These are phyloP conservation scores for Diarsia mendica DNA, from an alignment of 2,888 invertebrate genomes.

Conservation along the genomic window DNA sequence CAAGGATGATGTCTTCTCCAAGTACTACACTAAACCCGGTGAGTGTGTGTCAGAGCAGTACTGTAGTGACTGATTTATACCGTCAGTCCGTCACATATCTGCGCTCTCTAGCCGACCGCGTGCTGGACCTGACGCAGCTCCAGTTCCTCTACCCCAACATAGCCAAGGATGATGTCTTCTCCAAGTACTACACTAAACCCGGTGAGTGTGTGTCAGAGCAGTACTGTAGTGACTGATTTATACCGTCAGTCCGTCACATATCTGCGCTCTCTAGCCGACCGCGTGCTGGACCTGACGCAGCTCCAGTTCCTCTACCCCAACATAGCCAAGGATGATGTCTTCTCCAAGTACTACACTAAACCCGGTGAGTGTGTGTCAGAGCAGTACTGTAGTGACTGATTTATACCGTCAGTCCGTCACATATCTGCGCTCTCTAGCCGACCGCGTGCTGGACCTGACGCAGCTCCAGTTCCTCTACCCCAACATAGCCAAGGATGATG, in stretches of 20 bases:
- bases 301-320: slow-evolving; percentile 96
- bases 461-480: slow-evolving; percentile 96
- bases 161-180: slow-evolving; percentile 96
- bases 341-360: slow-evolving; percentile 97
- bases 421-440: slow-evolving; percentile 97
- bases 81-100: too few relatives aligned
- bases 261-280: slow-evolving; percentile 97
- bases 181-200: slow-evolving; percentile 96
- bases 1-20: slow-evolving; percentile 96
- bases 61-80: too few relatives aligned
- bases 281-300: slow-evolving; percentile 96
- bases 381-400: too few relatives aligned
- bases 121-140: slow-evolving; percentile 96
- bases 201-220: slow-evolving; percentile 81
- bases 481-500: slow-evolving; percentile 95
- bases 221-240: too few relatives aligned
- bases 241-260: too few relatives aligned
- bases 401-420: too few relatives aligned
- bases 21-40: slow-evolving; percentile 96
- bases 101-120: slow-evolving; percentile 96
- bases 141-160: slow-evolving; percentile 96
- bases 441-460: slow-evolving; percentile 96
- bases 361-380: slow-evolving; percentile 85
- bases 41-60: slow-evolving; percentile 20
- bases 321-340: slow-evolving; percentile 95